Conservation (phyloP, 2,888 invertebrate genomes). For the Netelia melanura region DNA sequence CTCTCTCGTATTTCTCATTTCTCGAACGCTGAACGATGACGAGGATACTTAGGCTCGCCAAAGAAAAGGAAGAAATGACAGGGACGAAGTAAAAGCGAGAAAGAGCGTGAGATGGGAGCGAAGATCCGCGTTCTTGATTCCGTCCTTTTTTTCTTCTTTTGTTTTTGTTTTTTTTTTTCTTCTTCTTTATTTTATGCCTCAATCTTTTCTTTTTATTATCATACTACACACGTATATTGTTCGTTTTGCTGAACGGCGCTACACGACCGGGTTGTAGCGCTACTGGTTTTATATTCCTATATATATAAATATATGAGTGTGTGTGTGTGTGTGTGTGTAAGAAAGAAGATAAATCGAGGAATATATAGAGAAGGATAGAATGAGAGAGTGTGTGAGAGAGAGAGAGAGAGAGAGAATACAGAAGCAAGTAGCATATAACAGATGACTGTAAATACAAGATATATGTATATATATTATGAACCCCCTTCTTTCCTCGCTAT, state of each 20-base stretch:
- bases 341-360: slow-evolving; percentile 42
- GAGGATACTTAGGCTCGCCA: slow-evolving; percentile 11
- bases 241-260: slow-evolving; percentile 63
- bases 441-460: slow-evolving; percentile 63
- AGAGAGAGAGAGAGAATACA: slow-evolving; percentile 38
- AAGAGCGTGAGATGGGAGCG: slow-evolving; percentile 64
- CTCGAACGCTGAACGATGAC: slow-evolving; percentile 53
- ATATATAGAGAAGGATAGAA: slow-evolving; percentile 45
- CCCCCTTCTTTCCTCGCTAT: slow-evolving; percentile 26
- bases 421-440: slow-evolving; percentile 48
- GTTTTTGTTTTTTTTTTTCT: slow-evolving; percentile 12
- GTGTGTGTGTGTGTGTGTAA: slow-evolving; percentile 6
- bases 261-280: slow-evolving; percentile 46
- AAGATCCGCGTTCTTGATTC: slow-evolving; percentile 67
- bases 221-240: slow-evolving; percentile 13
- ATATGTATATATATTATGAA: slow-evolving; percentile 5
- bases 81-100: slow-evolving; percentile 47
- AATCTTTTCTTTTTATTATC: slow-evolving; percentile 35
- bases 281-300: slow-evolving; percentile 48
- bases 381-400: slow-evolving; percentile 45
- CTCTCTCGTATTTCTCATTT: slow-evolving; percentile 68
- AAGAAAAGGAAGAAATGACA: slow-evolving; percentile 60
- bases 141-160: not conserved
- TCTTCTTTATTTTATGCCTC: not conserved
- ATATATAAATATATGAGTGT: not conserved